Conservation (phyloP, 1,140 invertebrate species). For the Steinernema feltiae region DNA sequence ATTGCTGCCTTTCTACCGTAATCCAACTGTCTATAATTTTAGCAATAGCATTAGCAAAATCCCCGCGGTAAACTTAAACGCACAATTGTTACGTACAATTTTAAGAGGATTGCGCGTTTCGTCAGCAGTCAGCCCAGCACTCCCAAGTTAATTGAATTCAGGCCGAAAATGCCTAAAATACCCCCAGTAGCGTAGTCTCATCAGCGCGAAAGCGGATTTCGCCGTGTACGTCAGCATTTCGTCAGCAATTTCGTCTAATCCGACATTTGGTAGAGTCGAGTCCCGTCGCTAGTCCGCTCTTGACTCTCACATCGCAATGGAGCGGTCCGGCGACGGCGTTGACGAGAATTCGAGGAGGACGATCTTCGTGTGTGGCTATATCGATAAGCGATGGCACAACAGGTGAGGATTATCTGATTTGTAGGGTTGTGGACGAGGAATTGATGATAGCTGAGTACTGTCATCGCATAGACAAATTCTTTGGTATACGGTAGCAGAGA, state of each 20-base stretch:
- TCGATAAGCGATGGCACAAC: conserved; percentile 34
- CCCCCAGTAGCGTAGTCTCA: not conserved
- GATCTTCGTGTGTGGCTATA: conserved; percentile 31
- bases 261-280: not conserved
- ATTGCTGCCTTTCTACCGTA: no score
- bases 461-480: no score
- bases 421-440: no score
- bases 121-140: no score
- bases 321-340: not conserved
- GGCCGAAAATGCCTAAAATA: not conserved
- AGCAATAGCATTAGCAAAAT: no score
- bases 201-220: not conserved
- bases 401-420: conserved; percentile 20
- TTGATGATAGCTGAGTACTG: no score
- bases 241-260: not conserved
- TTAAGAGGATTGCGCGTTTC: no score
- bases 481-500: no score
- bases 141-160: no score
- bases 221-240: not conserved
- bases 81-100: no score
- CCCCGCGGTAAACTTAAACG: no score
- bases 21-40: no score
- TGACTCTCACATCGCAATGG: not conserved
- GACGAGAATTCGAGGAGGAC: not conserved
- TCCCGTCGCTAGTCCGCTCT: not conserved